Base-by-base conservation (phyloP, 1,140 invertebrate genomes). In the Halyomorpha halys region DNA sequence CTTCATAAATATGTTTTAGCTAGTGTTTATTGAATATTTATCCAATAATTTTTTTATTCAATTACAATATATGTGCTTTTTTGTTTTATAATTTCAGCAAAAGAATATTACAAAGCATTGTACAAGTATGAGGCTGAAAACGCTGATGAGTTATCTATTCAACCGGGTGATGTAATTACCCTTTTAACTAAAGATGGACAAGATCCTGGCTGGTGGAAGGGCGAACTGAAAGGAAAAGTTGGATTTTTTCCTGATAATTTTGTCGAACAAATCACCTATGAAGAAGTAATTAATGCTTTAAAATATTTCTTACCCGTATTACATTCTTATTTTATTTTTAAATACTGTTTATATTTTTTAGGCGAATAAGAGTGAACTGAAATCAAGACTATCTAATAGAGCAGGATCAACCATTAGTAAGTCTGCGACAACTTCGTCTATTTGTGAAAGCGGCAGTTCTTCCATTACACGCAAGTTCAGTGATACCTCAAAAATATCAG, bases 221-320 rank as follows among this genome's bases (percentile, higher is more conserved):
- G 95, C 59, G 94, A 98, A 77, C 70, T 95, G 0, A 83, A 86
- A 68, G 94, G 94, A 30, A 83, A 84, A 73, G 76, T 91, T 61
- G 96, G 96, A 0, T 82, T 98, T 2, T 98, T 99, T 74, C 96
- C 96, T 4, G 94, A 98, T 73, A 98, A 98, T 79, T 98, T 98
- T 80, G 91, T 95, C 8, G 82, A 88, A 72, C 66, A 90, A 5
- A 74, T 87, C 65, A 69, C 72, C 44, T 39, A 64, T 18, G 64
- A 68, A 3, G 70, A 72, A 54, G 71, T 66, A 59, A 56, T 13
- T 47, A 3, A 30, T 30, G 3, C 27, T 30, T 47, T 47, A 47
- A 13, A 15, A n/a, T n/a, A 47, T 47, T 47, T 47, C 15, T 47
- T n/a, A 47, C 14, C 18, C 4, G 4, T 47, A 47, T 47, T 47